Evolutionary conservation across 2,888 invertebrate genomes (phyloP).

Genomic region (Prosapia bicincta): DNA sequence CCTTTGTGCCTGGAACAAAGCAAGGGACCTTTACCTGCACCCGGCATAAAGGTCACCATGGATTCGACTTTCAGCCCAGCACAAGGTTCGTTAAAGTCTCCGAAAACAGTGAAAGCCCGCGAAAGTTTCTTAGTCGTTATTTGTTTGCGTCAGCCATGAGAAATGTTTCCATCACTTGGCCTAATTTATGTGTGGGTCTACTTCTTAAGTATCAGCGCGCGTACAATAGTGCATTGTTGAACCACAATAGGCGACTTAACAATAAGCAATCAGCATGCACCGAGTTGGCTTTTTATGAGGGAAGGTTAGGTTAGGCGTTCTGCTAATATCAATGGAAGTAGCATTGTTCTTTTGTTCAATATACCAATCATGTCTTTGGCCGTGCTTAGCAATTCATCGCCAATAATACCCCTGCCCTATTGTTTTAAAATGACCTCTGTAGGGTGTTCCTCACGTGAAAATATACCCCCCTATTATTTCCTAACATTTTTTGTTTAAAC

Average conservation of each 20-base stretch:
- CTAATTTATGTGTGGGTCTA: not conserved
- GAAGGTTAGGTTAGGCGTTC: not conserved
- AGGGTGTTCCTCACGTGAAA: not conserved
- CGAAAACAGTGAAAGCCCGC: too few species aligned
- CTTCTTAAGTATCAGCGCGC: not conserved
- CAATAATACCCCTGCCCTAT: constrained; percentile 11
- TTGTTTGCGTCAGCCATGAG: not conserved
- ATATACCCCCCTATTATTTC: too few species aligned
- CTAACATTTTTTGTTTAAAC: too few species aligned
- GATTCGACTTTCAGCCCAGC: too few species aligned
- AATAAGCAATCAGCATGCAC: constrained; percentile 23
- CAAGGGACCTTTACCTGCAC: too few species aligned
- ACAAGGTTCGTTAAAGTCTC: too few species aligned
- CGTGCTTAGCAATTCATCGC: constrained; percentile 25
- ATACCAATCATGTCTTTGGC: constrained; percentile 22
- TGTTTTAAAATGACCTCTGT: constrained; percentile 22
- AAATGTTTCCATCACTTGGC: not conserved
- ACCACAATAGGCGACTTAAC: constrained; percentile 4
- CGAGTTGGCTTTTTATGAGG: not conserved
- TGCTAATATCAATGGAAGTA: not conserved
- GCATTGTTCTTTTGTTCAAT: constrained; percentile 23
- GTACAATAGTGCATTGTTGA: constrained; percentile 2
- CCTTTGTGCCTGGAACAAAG: too few species aligned
- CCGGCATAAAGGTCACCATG: too few species aligned
- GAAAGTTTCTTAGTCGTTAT: not conserved